Base-by-base conservation (phyloP, 2,797 vertebrate species). In the Poecile montanus region DNA sequence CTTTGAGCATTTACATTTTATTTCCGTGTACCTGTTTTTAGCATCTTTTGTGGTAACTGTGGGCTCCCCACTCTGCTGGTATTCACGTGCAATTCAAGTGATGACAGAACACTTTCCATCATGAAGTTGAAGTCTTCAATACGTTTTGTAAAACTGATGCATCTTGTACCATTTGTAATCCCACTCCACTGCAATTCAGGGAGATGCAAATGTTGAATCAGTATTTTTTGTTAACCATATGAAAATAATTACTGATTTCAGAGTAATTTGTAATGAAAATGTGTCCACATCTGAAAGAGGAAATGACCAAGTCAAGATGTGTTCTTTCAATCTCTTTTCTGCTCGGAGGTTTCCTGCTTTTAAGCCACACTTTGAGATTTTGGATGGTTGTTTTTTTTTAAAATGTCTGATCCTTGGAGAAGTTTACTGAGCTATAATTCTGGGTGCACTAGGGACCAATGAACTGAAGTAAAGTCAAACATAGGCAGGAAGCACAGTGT, bases 401-500 rank as follows among this genome's bases (percentile, higher is more conserved):
- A 20, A 91, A 94, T 7, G 40, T 89, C 79, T 14, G 36, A 56
- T 90, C 86, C 84, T 82, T 88, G 85, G 56, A 88, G 51, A 96
- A 94, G 90, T 96, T 95, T 93, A 91, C 90, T 83, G 92, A 89
- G 85, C 83, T 84, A 26, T 94, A 97, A 94, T 91, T 97, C 93
- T 82, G 75, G 50, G 34, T 83, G 72, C 86, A 76, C 91, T 87
- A 77, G 94, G 91, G 88, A 95, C 91, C 44, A 94, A 76, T 94
- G 95, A 90, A 81, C 80, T 85, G 85, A 95, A 95, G 94, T 86
- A 30, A 94, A 94, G 72, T 34, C 58, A 96, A 86, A 40, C n/a
- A 82, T 63, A 34, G 81, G 50, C 81, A 94, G 91, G 75, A 92
- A 95, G n/a, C 65, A 71, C 48, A 56, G 40, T 90, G 71, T 90